Evolutionary conservation across 1,140 invertebrate species (phyloP), one percentile per base, ranked within the genome.

Genomic region (Hyphantria cunea): DNA sequence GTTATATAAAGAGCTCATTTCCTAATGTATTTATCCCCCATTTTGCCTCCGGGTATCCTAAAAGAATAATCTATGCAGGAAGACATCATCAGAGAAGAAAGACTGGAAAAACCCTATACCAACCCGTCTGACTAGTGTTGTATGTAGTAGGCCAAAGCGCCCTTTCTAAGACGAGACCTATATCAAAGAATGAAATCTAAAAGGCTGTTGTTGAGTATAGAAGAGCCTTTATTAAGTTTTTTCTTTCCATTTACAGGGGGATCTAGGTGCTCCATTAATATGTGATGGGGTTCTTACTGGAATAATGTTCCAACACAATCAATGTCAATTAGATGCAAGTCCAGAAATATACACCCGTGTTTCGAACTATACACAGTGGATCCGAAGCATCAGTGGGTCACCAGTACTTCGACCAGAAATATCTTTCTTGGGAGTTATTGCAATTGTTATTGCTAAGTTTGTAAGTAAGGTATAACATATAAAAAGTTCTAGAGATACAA

Each of bases 331-430:
- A 0, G 59, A 68, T 7, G 55, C 68, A 0, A 64, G 64, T n/a
- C 80, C 80, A 31, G 80, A 85, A 53, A 47, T 82, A 0, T 80
- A 85, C 52, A 77, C 78, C 0, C 65, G 79, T 37, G 72, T 83
- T 1, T 70, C 70, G 25, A 80, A 82, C 63, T 82, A 82, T 47
- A 76, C 79, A 4, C 50, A 50, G 0, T 82, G 76, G 78, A 74
- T 82, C 14, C 59, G 67, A 39, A 49, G 12, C 7, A 44, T 81
- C 15, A 68, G 67, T 0, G 64, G 64, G 0, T 64, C 64, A 0
- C 42, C 56, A 7, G 47, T 62, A 15, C 66, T 76, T 49, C 63
- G 59, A n/a, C 70, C 71, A 32, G 68, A 54, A 47, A 17, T 71
- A 7, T 42, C 41, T 9, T 14, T 74, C 15, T 45, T 73, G n/a